phyloP scores from a whole-genome alignment of 1,140 invertebrate species.

The Colletes gigas region DNA sequence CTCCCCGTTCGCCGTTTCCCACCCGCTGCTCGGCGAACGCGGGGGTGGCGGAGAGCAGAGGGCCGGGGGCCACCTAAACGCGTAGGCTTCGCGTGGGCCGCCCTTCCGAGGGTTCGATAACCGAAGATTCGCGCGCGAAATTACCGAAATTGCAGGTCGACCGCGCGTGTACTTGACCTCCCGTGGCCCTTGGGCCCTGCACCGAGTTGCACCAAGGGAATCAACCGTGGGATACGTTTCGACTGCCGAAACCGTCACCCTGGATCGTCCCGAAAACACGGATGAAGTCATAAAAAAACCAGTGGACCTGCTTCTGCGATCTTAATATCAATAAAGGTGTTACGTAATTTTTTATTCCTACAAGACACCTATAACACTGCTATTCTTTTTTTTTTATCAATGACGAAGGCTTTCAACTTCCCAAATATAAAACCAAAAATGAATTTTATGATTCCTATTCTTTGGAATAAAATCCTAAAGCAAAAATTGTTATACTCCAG shows the following conservation, averaged over 20 bases:
- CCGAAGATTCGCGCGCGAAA: conserved; percentile 57
- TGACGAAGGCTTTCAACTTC: too few relatives aligned
- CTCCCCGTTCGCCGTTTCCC: neutral
- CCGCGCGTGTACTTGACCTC: conserved; percentile 54
- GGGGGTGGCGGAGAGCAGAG: conserved; percentile 23
- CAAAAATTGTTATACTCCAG: too few relatives aligned
- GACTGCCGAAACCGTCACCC: conserved; percentile 2
- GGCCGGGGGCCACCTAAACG: conserved; percentile 49
- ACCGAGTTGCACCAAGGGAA: neutral
- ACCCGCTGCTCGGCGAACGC: neutral
- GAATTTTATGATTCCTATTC: too few relatives aligned
- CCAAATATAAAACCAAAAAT: too few relatives aligned
- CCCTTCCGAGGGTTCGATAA: conserved; percentile 60
- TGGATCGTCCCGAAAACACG: neutral
- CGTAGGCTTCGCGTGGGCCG: conserved; percentile 51
- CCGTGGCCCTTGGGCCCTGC: conserved; percentile 30
- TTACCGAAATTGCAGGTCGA: conserved; percentile 67
- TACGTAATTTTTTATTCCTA: too few relatives aligned
- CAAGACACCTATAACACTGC: too few relatives aligned
- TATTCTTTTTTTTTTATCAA: too few relatives aligned
- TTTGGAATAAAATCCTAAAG: too few relatives aligned
- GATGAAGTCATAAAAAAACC: too few relatives aligned
- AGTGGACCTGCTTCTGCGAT: too few relatives aligned
- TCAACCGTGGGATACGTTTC: conserved; percentile 52
- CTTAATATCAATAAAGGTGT: too few relatives aligned